Evolutionary conservation across 2,113 vertebrate genomes (phyloP), one percentile per base, ranked within the genome.

Genomic region (Aegotheles bennettii): DNA sequence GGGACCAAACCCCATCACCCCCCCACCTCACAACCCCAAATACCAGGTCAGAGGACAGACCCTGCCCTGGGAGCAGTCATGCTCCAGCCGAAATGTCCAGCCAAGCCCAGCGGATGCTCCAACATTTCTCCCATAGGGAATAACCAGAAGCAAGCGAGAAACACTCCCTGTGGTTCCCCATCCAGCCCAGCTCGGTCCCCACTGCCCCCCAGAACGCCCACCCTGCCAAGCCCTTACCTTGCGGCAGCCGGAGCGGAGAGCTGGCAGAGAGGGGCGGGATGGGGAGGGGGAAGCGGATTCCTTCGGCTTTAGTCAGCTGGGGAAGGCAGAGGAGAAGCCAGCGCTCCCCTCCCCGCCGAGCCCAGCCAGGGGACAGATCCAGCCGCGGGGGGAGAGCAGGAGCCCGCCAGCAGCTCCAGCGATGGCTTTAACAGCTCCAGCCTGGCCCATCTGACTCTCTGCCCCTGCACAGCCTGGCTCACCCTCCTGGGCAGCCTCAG

Each of bases 391-490:
- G 79, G 70, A 90, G 86, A 43, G 53, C 40, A 70, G 85, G 69
- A 93, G 64, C 82, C 61, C 0, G 21, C 51, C 42, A 13, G 86
- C 70, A 70, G 86, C 95, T 85, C 83, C 42, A 0, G 33, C 87
- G 6, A 95, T 96, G 85, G 65, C 78, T 96, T 97, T 96, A 94
- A 68, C 95, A 97, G 93, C 82, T 68, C 80, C 36, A 16, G 59
- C 88, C 65, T 86, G 85, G 76, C 64, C 86, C 64, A 25, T 67
- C 14, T 84, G 89, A 47, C 60, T 91, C 35, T 74, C 47, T 1
- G 1, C 68, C 38, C 67, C 76, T 35, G 23, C 36, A 48, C 31
- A 47, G 51, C 53, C 92, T 60, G 47, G 69, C 56, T 59, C 38
- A 3, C 48, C 51, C 47, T 36, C 63, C 51, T 23, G 36, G 50